These are phyloP conservation scores for Drosophila kanekoi DNA, from an alignment of 2,888 invertebrate genomes.

Conservation along the genomic window DNA sequence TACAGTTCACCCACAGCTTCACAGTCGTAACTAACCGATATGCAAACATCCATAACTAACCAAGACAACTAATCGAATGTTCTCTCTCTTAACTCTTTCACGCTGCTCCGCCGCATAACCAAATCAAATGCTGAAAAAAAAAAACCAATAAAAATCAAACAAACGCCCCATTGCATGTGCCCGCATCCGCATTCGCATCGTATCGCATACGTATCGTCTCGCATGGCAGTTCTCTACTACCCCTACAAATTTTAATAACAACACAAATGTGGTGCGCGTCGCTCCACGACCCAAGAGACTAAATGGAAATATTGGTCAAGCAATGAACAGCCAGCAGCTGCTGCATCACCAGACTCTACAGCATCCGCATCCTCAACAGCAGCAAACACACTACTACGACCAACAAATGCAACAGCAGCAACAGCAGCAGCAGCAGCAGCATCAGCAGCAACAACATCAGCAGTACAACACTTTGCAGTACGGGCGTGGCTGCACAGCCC, in stretches of 20 bases:
- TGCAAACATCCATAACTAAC: constrained; percentile 42
- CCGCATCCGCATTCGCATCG: constrained; percentile 24
- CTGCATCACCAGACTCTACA: constrained; percentile 84
- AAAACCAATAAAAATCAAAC: neutral
- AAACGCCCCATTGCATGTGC: constrained; percentile 33
- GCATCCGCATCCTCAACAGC: constrained; percentile 81
- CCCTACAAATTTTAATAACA: constrained; percentile 87
- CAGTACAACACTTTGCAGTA: constrained; percentile 84
- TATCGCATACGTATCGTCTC: neutral
- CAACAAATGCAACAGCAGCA: constrained; percentile 81
- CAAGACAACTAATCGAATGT: constrained; percentile 49
- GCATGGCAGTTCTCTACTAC: constrained; percentile 83
- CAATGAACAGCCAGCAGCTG: constrained; percentile 83
- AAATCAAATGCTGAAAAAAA: constrained; percentile 26
- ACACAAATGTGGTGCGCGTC: constrained; percentile 87
- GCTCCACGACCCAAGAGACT: constrained; percentile 85
- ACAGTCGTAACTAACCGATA: constrained; percentile 27
- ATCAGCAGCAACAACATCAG: constrained; percentile 85
- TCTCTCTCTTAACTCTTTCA: constrained; percentile 29
- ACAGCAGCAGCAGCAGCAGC: constrained; percentile 60
- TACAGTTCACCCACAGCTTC: constrained; percentile 34
- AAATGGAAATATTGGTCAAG: constrained; percentile 83
- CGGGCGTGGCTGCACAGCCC: constrained; percentile 65
- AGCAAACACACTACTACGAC: constrained; percentile 68
- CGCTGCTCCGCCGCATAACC: constrained; percentile 23